These are phyloP conservation scores for Cryptotermes secundus DNA, from an alignment of 1,140 invertebrate genomes.

Conservation along the genomic window DNA sequence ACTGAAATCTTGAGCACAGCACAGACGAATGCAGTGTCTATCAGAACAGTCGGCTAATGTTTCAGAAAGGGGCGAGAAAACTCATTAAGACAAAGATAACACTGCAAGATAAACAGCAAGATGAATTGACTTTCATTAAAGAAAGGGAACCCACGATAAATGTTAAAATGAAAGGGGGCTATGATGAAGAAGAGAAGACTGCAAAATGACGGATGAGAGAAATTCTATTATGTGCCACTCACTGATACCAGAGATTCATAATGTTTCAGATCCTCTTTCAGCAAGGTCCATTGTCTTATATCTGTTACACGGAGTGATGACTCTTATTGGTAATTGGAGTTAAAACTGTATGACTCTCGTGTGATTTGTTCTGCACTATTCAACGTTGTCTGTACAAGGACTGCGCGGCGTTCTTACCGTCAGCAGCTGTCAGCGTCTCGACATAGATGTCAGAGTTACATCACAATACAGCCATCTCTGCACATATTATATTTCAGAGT, in stretches of 20 bases:
- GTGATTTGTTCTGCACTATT: background rate
- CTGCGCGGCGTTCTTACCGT: background rate
- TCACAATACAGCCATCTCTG: no score
- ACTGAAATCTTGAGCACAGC: background rate
- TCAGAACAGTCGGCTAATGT: constrained; percentile 1
- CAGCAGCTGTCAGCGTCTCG: background rate
- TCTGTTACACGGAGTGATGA: background rate
- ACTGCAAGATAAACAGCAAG: background rate
- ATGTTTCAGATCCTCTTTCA: background rate
- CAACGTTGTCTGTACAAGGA: background rate
- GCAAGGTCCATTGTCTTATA: background rate
- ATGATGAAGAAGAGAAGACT: background rate
- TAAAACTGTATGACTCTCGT: background rate
- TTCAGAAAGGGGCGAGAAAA: constrained; percentile 11
- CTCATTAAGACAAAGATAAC: constrained; percentile 19
- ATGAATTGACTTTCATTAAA: constrained; percentile 20
- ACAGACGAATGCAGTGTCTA: background rate
- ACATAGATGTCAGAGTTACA: background rate
- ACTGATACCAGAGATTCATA: background rate
- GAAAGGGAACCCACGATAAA: constrained; percentile 5
- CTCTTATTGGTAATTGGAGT: background rate
- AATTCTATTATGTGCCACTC: constrained; percentile 16
- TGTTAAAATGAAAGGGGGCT: background rate
- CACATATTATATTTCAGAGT: no score
- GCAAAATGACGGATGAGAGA: constrained; percentile 15